Evolutionary conservation across 2,888 invertebrate genomes (phyloP).

Genomic region (Hyposoter dolosus): DNA sequence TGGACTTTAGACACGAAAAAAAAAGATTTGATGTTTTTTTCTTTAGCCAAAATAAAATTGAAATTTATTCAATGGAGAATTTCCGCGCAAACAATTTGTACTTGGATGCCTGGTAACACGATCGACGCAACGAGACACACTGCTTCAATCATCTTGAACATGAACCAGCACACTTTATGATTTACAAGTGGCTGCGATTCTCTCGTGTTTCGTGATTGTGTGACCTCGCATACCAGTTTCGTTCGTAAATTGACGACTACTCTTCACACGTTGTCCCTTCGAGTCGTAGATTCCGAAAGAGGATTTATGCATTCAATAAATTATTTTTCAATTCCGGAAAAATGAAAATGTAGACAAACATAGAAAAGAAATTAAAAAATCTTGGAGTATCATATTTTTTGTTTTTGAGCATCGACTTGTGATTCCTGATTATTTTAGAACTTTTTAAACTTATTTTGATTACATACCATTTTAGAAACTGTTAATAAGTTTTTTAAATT

Average conservation of each 20-base stretch:
- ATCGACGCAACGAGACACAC: slow-evolving; percentile 9
- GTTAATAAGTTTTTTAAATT: not conserved
- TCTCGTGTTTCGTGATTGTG: slow-evolving; percentile 61
- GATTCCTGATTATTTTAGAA: not conserved
- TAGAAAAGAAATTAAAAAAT: not conserved
- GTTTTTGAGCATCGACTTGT: not conserved
- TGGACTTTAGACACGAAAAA: not conserved
- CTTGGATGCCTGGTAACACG: slow-evolving; percentile 1
- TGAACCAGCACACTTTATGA: slow-evolving; percentile 39
- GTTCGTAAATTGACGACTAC: slow-evolving; percentile 64
- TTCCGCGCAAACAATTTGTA: not conserved
- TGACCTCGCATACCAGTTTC: slow-evolving; percentile 70
- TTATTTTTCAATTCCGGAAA: not conserved
- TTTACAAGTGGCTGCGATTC: slow-evolving; percentile 58
- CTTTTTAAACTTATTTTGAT: no score
- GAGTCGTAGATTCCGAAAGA: not conserved
- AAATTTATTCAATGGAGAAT: not conserved
- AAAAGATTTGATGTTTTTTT: not conserved
- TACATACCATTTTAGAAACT: no score
- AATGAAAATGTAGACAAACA: not conserved
- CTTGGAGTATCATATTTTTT: not conserved
- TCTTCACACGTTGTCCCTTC: slow-evolving; percentile 38
- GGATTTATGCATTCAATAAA: not conserved
- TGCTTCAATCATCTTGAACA: slow-evolving; percentile 14
- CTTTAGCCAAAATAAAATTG: not conserved